phyloP scores from a whole-genome alignment of 2,113 vertebrate genomes.

The Morone chrysops region DNA sequence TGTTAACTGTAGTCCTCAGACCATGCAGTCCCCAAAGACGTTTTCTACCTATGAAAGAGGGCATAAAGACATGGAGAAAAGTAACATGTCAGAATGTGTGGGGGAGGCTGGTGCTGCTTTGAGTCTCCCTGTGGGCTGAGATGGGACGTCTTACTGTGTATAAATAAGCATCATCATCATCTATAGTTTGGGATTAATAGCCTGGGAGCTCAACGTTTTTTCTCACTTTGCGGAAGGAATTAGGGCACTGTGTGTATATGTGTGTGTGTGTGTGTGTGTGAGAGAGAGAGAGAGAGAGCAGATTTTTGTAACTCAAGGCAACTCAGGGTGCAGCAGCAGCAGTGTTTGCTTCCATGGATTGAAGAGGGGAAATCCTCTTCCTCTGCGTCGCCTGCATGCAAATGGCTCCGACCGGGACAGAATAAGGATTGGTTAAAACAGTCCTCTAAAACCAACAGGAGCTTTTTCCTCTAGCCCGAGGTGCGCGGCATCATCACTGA shows the following conservation, averaged over 20 bases:
- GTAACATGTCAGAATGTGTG: slow-evolving; percentile 28
- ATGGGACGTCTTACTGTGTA: slow-evolving; percentile 44
- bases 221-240: slow-evolving; percentile 55
- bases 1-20: slow-evolving; percentile 50
- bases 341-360: slow-evolving; percentile 23
- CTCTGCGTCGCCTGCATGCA: slow-evolving; percentile 49
- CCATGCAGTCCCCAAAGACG: slow-evolving; percentile 37
- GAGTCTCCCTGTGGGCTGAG: slow-evolving; percentile 29
- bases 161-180: slow-evolving; percentile 56
- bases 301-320: slow-evolving; percentile 53
- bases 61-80: slow-evolving; percentile 31
- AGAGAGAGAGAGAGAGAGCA: slow-evolving; percentile 14
- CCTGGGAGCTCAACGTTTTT: slow-evolving; percentile 47
- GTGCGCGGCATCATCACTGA: neutral
- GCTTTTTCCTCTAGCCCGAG: neutral
- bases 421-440: slow-evolving; percentile 15
- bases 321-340: slow-evolving; percentile 54
- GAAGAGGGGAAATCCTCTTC: slow-evolving; percentile 45
- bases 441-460: slow-evolving; percentile 18
- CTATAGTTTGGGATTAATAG: slow-evolving; percentile 52
- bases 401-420: slow-evolving; percentile 32
- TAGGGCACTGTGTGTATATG: slow-evolving; percentile 44
- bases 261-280: slow-evolving; percentile 20
- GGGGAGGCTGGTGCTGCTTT: slow-evolving; percentile 9
- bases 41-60: slow-evolving; percentile 37